Conservation (phyloP, 2,113 vertebrate genomes). For the Microcebus jonahi region DNA sequence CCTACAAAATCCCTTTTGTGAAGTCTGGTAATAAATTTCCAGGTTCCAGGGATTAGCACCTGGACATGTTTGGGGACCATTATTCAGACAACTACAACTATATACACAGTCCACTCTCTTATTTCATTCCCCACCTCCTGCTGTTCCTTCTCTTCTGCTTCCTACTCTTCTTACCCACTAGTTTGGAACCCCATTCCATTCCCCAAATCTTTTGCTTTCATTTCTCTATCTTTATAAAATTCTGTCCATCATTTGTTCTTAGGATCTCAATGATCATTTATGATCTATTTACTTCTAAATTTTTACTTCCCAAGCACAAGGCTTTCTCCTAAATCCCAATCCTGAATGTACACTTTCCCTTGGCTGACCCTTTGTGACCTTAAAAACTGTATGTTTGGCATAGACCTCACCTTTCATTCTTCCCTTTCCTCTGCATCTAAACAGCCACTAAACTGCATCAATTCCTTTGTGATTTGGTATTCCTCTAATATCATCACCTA, state of each 20-base stretch:
- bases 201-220: not conserved
- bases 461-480: not conserved
- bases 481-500: not conserved
- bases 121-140: not conserved
- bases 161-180: not conserved
- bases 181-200: not conserved
- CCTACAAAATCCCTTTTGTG: not conserved
- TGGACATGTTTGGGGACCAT: not conserved
- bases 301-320: not conserved
- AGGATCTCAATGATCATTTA: not conserved
- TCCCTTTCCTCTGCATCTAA: not conserved
- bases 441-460: not conserved
- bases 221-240: not conserved
- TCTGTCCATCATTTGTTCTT: not conserved
- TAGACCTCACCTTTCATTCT: not conserved
- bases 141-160: not conserved
- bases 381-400: not conserved
- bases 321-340: not conserved
- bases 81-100: not conserved
- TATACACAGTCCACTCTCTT: not conserved
- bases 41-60: not conserved
- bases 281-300: not conserved
- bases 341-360: not conserved
- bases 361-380: not conserved
- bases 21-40: not conserved